Evolutionary conservation across 2,797 vertebrate genomes (phyloP), one percentile per base, ranked within the genome.

Genomic region (Apodemus agrarius): DNA sequence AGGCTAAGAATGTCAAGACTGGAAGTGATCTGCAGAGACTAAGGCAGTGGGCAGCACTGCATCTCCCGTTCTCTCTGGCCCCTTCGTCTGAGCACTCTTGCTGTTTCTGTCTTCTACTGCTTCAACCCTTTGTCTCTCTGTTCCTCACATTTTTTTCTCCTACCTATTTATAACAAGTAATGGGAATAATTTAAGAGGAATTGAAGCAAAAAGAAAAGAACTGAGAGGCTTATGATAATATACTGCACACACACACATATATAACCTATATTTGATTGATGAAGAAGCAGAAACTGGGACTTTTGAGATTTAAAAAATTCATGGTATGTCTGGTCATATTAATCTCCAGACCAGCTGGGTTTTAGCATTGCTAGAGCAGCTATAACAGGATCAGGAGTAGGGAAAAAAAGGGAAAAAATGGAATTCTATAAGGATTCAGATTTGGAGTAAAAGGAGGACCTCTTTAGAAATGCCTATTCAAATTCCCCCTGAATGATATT

Each of bases 241-340:
- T 16, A 88, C 26, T 96, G 13, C 29, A 93, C 34, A 67, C 80
- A 85, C 11, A 80, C 69, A 90, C 86, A 83, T 90, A 76, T 87
- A 94, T 72, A 94, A 92, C 90, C 92, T 96, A 95, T 95, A 96
- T 92, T 93, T 94, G 92, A 97, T 92, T 95, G 95, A 96, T 87
- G 78, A 95, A 94, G 96, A 93, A 97, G 57, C 83, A 96, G 92
- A 97, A 98, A 97, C 83, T 95, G 83, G 96, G 94, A 93, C 87
- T 98, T 97, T 67, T 94, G 94, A 94, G 90, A 97, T 96, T 96
- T 97, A 96, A 98, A 97, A 97, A 96, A 98, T 97, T 97, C 89
- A 98, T 98, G 91, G 79, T 97, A 96, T 97, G 97, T 97, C 96
- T 97, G 93, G 93, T 98, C 95, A 91, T 95, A 97, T 97, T 97